phyloP scores from a whole-genome alignment of 2,113 vertebrate genomes.

The Cyanoliseus patagonus region DNA sequence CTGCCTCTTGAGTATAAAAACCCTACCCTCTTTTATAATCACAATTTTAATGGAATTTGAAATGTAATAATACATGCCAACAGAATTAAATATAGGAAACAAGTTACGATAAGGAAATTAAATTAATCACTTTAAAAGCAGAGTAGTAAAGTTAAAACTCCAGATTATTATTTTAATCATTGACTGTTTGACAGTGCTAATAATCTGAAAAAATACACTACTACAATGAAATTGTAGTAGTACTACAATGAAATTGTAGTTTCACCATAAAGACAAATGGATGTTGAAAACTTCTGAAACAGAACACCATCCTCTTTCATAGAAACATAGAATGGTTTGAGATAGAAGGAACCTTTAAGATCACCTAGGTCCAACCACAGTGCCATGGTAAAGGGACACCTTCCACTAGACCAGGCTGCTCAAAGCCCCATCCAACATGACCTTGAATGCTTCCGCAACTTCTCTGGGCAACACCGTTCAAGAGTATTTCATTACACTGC shows the following conservation, averaged over 20 bases:
- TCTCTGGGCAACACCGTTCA: not conserved
- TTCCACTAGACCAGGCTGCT: not conserved
- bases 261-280: not conserved
- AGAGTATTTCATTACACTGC: not conserved
- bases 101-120: slow-evolving; percentile 12
- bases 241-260: not conserved
- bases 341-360: not conserved
- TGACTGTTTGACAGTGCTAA: not conserved
- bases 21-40: not conserved
- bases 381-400: not conserved
- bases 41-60: not conserved
- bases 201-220: not conserved
- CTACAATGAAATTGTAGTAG: not conserved
- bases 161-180: not conserved
- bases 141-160: not conserved
- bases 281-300: not conserved
- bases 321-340: not conserved
- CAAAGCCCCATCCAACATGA: not conserved
- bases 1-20: slow-evolving; percentile 15
- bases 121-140: not conserved
- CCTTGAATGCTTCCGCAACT: not conserved
- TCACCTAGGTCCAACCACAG: not conserved
- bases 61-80: not conserved
- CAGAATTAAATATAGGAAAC: slow-evolving; percentile 17
- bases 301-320: not conserved